A percentile compares a stretch with the other conserved stretches of the same genome.
Conservation (phyloP, 2,888 invertebrate genomes). For the Ceraclea dissimilis region DNA sequence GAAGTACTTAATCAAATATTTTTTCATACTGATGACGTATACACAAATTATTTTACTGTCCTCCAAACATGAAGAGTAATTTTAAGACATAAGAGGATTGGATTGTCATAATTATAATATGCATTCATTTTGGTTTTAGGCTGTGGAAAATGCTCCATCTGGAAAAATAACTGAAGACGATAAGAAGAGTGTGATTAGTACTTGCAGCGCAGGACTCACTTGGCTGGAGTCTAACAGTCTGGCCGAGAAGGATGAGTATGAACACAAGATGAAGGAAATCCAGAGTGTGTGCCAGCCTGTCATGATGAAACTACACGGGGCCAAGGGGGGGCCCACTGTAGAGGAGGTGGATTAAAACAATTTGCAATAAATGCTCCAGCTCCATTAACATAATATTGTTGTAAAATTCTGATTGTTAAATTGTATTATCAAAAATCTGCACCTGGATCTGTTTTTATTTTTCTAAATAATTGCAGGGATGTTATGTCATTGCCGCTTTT, state of each 20-base stretch:
- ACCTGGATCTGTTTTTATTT: no score
- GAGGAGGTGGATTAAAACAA: slow-evolving; percentile 58
- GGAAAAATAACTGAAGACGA: slow-evolving; percentile 65
- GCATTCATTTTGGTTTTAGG: slow-evolving; percentile 40
- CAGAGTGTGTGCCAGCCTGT: slow-evolving; percentile 70
- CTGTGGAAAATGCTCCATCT: slow-evolving; percentile 53
- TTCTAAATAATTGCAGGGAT: no score
- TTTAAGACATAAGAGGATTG: no score
- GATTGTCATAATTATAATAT: no score
- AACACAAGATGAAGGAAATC: slow-evolving; percentile 66
- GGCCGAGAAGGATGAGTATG: slow-evolving; percentile 72
- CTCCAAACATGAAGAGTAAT: no score
- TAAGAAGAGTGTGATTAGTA: slow-evolving; percentile 57
- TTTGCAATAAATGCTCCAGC: not conserved
- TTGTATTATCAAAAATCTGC: no score
- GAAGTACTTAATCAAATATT: no score
- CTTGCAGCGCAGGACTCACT: slow-evolving; percentile 60
- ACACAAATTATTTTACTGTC: no score
- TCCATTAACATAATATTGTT: no score
- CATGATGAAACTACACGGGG: slow-evolving; percentile 76
- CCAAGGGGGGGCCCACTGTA: slow-evolving; percentile 54
- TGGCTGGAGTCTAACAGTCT: slow-evolving; percentile 78
- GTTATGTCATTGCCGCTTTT: no score
- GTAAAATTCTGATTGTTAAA: no score
- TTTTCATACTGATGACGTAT: no score